Base-by-base conservation (phyloP, 92 coral and sea anemone genomes). In the Nematostella vectensis region DNA sequence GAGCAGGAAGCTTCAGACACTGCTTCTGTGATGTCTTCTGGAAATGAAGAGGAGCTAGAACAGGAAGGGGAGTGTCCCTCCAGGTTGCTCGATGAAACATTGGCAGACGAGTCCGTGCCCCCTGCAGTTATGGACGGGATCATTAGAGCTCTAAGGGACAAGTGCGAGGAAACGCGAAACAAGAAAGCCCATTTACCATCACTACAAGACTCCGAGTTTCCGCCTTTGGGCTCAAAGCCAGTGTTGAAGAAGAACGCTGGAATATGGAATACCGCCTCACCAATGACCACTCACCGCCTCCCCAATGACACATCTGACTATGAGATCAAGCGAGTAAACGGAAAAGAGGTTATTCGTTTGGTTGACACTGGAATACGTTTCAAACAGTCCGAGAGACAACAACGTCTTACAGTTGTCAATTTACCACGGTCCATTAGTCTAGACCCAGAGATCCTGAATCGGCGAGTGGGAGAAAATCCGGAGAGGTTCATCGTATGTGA, bases 321-420 rank as follows among this genome's bases (percentile, higher is more conserved):
- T 31, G 55, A 68, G 37, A 31, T 75, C 18, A 54, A 60, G 23
- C 62, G 72, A 45, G 54, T 70, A 30, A 75, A 80, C 42, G 94
- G 94, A 29, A 79, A 80, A 17, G 75, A 67, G 12, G 77, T 63
- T 55, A 77, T 80, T 13, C 87, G 57, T 19, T 77, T 85, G n/a
- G 30, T 77, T 25, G 69, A 75, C 38, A 54, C 63, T 51, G 71
- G 82, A 31, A 28, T 55, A 11, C 39, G 42, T 15, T 58, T 26
- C 8, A 27, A 64, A 28, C 74, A 59, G 2, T 62, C 88, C 0
- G 78, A 54, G 42, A 65, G 68, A 43, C 71, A 68, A 9, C 53
- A 69, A 43, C 72, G 49, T 19, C 37, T 64, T 29, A n/a, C 6
- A 82, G 38, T 37, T 15, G 25, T 63, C 0, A 63, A 57, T 26